Percentiles rank a stretch among this genome's conserved stretches.
phyloP scores from a whole-genome alignment of 37 sponge, comb jelly and placozoan genomes.

The Corticium candelabrum region DNA sequence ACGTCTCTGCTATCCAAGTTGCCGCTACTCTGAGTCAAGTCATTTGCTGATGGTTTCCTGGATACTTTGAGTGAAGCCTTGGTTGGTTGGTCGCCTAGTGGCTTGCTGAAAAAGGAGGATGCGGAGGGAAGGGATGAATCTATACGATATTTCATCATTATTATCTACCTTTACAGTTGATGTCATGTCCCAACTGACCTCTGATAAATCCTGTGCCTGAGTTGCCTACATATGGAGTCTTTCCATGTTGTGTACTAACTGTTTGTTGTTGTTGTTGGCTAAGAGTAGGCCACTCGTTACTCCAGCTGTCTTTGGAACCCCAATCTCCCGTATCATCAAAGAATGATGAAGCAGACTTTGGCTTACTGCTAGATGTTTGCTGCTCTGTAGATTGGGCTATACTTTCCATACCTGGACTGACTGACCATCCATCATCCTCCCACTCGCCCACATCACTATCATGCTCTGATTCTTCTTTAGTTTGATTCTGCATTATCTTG shows the following conservation, averaged over 20 bases:
- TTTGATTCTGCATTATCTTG: conserved; percentile 8
- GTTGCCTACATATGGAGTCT: too few species aligned
- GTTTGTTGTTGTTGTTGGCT: background rate
- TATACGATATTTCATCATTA: background rate
- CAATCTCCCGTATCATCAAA: too few species aligned
- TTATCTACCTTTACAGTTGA: background rate
- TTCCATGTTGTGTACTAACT: too few species aligned
- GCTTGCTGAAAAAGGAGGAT: background rate
- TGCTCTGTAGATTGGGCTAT: too few species aligned
- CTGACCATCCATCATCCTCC: conserved; percentile 39
- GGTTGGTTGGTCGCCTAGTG: background rate
- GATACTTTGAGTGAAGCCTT: too few species aligned
- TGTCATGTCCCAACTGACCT: too few species aligned
- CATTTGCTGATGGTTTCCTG: too few species aligned
- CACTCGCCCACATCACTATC: conserved; percentile 46
- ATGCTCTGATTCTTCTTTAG: conserved; percentile 30
- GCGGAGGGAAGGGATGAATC: background rate
- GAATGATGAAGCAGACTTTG: too few species aligned
- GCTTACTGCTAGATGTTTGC: too few species aligned
- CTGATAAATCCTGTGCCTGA: background rate
- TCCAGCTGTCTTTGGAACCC: background rate
- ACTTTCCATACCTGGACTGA: too few species aligned
- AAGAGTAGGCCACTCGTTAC: background rate
- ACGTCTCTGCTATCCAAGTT: background rate
- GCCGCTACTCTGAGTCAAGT: too few species aligned